Base-by-base conservation (phyloP, 2,113 vertebrate species). In the Ctenodactylus gundi region DNA sequence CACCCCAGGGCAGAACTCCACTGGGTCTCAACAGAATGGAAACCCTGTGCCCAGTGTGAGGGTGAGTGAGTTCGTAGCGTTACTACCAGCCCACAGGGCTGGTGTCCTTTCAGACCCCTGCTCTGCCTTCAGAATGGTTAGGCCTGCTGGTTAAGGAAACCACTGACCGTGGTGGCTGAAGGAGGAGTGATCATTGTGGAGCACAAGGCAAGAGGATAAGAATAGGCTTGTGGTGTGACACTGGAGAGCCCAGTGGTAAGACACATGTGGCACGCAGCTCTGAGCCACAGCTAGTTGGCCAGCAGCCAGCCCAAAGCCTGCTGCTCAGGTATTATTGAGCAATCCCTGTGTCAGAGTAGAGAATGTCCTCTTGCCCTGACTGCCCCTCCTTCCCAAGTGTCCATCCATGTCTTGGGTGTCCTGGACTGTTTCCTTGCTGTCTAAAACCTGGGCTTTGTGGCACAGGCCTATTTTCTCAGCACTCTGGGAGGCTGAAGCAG, bases 21-120 rank as follows among this genome's bases (percentile, higher is more conserved):
- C 97, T 78, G 55, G 81, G 94, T 94, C 96, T 3, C 98, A 95
- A 93, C 98, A 94, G 97, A 99, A 98, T 15, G 99, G 94, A 96
- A 97, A 95, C 60, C 92, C 97, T 58, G 58, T 98, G 78, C 4
- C 97, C 0, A 0, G 97, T 0, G 88, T 97, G 57, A 96, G 96
- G 95, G 98, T 99, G 64, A 98, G 98, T 97, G 25, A 80, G 58
- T 88, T 53, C 25, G 20, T 27, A 8, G 89, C 36, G 8, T 88
- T 95, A 64, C 62, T n/a, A 15, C 55, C 21, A 55, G 41, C 53
- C 23, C 55, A 12, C 8, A 18, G 31, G 14, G 14, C 49, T 36
- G 44, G 23, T 77, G 31, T 73, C 11, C 3, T 29, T 13, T 18
- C n/a, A 29, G 55, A 60, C 27, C 68, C n/a, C 11, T 31, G 41